Base-by-base conservation (phyloP, 2,113 vertebrate species). In the Ictalurus punctatus region DNA sequence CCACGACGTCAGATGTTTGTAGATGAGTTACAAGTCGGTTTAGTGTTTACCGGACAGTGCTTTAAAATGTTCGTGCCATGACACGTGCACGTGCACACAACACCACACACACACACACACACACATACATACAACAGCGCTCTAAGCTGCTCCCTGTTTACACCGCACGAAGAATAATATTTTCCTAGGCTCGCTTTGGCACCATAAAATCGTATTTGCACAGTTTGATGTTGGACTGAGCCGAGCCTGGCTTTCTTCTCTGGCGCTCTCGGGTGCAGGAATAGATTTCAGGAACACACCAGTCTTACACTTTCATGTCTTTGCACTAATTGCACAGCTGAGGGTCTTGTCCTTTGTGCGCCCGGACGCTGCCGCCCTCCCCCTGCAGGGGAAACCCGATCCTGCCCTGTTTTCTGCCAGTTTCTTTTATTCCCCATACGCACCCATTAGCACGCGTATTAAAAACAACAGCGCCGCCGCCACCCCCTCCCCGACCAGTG, bases 131-230 rank as follows among this genome's bases (percentile, higher is more conserved):
- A 91, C 92, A 44, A 91, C 90, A 92, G 40, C 23, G 27, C 89
- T 79, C 93, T 94, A 94, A 90, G 67, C 83, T 67, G 85, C 79
- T 90, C 86, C 84, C 86, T 91, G 87, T 93, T 92, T 93, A 92
- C 91, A 92, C 85, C 91, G 83, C 87, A 90, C 86, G 80, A 89
- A 92, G 90, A 92, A 92, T 92, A 92, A 92, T 92, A 93, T 91
- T 93, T 93, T 92, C 85, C 92, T 91, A 88, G 89, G 92, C 91
- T 92, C 85, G 76, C 89, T 90, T 88, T 92, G 91, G 92, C 91
- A 92, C 90, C 84, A 83, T 92, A 92, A 91, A 91, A 91, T 89
- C 84, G 90, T 92, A 90, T 92, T 92, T 92, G 92, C 90, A 81
- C 87, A 92, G 91, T 89, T 91, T 89, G 73, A 91, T 90, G 92